A percentile compares a stretch with the other conserved stretches of the same genome.
Evolutionary conservation across 2,113 vertebrate species (phyloP).

Genomic region (Oriolus oriolus): DNA sequence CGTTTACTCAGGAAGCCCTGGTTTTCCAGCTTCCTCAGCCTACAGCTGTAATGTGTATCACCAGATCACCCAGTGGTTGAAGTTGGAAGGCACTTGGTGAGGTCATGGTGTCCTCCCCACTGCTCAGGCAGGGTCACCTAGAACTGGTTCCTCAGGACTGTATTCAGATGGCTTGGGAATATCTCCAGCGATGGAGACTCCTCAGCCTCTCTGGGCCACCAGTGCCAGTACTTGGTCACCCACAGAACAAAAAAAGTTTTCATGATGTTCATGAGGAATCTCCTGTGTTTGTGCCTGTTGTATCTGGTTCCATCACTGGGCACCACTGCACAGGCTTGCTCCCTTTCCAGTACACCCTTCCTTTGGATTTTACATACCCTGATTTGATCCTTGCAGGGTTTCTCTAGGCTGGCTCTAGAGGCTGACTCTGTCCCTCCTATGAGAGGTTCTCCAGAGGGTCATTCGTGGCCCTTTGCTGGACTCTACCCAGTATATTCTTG

Average conservation of each 20-base stretch:
- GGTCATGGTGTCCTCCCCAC: not conserved
- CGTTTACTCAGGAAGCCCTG: not conserved
- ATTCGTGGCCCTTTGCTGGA: not conserved
- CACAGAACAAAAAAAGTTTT: not conserved
- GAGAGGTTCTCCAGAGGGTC: not conserved
- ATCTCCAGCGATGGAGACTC: not conserved
- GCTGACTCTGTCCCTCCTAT: not conserved
- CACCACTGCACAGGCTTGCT: not conserved
- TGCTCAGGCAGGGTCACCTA: not conserved
- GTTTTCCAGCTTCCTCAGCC: not conserved
- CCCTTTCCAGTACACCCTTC: not conserved
- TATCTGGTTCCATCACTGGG: not conserved
- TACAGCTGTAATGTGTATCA: not conserved
- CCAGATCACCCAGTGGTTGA: not conserved
- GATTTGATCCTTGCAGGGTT: not conserved
- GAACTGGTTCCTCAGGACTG: not conserved
- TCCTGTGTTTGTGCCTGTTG: not conserved
- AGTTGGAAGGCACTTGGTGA: not conserved
- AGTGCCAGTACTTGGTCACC: not conserved
- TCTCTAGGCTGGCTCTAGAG: not conserved
- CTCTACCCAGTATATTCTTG: not conserved
- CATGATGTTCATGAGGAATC: not conserved
- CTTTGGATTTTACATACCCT: not conserved
- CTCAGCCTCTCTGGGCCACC: fast-evolving
- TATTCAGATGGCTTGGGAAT: not conserved